Evolutionary conservation across 1,140 invertebrate species (phyloP), one percentile per base, ranked within the genome.

Genomic region (Papilio aristodemus): DNA sequence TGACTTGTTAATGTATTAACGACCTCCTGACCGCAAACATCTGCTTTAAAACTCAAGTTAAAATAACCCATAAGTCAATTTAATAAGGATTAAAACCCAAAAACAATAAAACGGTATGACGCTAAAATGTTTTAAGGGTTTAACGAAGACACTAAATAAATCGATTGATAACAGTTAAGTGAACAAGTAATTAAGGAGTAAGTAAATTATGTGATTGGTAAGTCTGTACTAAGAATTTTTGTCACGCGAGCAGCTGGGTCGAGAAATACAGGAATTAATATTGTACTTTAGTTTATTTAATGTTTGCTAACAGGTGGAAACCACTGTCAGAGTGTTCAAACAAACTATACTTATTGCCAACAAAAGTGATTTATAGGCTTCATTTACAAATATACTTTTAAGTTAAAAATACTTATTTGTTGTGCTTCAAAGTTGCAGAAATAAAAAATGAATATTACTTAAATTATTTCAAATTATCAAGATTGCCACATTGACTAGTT

Each of bases 91-190:
- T 39, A 39, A 10, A 11, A 38, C 39, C 10, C 0, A 10, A 22
- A 13, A 62, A 0, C 14, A 62, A 10, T 17, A 9, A 14, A 9
- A 38, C n/a, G 8, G 4, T 63, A 38, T 38, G n/a, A 36, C 38
- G 17, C 5, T 66, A 36, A 14, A 59, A 27, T 46, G 17, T 64
- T 46, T 64, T 22, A 46, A 66, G 17, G 25, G 39, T 66, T 66
- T 66, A 50, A 66, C 41, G 63, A 66, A 66, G 63, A 46, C 41
- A 66, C 63, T 50, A 66, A 66, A 66, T 66, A 66, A 66, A 66
- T 66, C 63, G 63, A 66, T 66, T 50, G 63, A 50, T 66, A 66
- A 17, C 7, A 66, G 13, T 66, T 66, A 66, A 66, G 39, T 46
- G 63, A 25, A 66, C 63, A 27, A 46, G 63, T 66, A 66, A 66